These are phyloP conservation scores for Pao palembangensis DNA, from an alignment of 2,113 vertebrate genomes.

Conservation along the genomic window DNA sequence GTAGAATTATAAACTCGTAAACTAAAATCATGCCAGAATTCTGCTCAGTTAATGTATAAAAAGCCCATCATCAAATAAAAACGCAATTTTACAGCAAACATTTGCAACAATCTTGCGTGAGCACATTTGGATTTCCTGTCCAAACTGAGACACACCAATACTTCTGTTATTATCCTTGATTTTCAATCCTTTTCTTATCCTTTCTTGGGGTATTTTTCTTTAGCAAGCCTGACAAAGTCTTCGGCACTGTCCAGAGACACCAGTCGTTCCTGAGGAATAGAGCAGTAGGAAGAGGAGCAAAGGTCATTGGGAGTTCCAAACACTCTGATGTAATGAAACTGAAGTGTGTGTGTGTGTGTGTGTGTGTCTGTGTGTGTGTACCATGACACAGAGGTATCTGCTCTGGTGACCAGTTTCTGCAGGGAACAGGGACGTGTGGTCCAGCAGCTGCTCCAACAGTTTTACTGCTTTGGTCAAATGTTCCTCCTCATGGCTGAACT, in stretches of 20 bases:
- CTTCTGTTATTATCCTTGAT: neutral
- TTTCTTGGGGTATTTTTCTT: slow-evolving; percentile 79
- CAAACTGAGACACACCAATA: too few species aligned
- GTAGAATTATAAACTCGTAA: neutral
- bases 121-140: too few species aligned
- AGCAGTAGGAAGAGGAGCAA: neutral
- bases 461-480: slow-evolving; percentile 77
- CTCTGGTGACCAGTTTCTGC: slow-evolving; percentile 75
- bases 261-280: slow-evolving; percentile 79
- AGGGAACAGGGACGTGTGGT: slow-evolving; percentile 85
- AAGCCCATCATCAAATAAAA: neutral
- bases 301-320: neutral
- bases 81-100: neutral
- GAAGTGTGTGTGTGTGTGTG: slow-evolving; percentile 3
- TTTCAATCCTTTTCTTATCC: slow-evolving; percentile 9
- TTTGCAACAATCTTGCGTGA: neutral
- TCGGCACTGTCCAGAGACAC: slow-evolving; percentile 87
- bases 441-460: slow-evolving; percentile 79
- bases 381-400: slow-evolving; percentile 87
- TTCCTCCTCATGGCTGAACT: slow-evolving; percentile 76
- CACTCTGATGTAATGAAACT: neutral
- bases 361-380: slow-evolving; percentile 45
- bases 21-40: too few species aligned
- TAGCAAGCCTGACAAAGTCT: slow-evolving; percentile 84
- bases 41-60: too few species aligned